These are phyloP conservation scores for Lissocephala sabroskyi DNA, from an alignment of 2,888 invertebrate species.

Conservation along the genomic window DNA sequence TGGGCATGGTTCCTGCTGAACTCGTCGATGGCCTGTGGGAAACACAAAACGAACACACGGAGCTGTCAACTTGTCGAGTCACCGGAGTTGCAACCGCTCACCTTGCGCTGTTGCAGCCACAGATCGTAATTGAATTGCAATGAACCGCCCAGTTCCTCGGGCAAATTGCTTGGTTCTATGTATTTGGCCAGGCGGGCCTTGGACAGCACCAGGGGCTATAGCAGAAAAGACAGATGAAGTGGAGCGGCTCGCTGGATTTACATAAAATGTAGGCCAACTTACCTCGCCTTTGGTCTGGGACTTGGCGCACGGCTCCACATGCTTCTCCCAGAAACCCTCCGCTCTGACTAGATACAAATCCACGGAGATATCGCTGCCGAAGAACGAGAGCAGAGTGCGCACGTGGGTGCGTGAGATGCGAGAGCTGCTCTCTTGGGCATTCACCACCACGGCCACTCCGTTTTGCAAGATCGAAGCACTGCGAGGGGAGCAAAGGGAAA, in stretches of 20 bases:
- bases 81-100: constrained; percentile 68
- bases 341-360: constrained; percentile 79
- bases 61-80: not conserved
- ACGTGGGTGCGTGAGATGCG: constrained; percentile 77
- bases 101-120: constrained; percentile 85
- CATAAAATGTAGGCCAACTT: constrained; percentile 18
- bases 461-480: constrained; percentile 64
- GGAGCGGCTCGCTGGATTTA: constrained; percentile 1
- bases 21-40: constrained; percentile 78
- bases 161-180: constrained; percentile 81
- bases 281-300: constrained; percentile 76
- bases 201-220: constrained; percentile 81
- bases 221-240: constrained; percentile 3
- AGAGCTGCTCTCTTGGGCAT: constrained; percentile 78
- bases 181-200: constrained; percentile 79
- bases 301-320: constrained; percentile 81
- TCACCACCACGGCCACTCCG: constrained; percentile 78
- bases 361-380: constrained; percentile 73
- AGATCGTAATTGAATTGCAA: constrained; percentile 81
- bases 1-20: constrained; percentile 77
- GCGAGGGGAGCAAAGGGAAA: constrained; percentile 6
- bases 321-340: constrained; percentile 85
- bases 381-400: constrained; percentile 74
- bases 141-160: constrained; percentile 81
- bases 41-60: constrained; percentile 5